Evolutionary conservation across 23 tunicate species (phyloP).

Genomic region (Styela clava): DNA sequence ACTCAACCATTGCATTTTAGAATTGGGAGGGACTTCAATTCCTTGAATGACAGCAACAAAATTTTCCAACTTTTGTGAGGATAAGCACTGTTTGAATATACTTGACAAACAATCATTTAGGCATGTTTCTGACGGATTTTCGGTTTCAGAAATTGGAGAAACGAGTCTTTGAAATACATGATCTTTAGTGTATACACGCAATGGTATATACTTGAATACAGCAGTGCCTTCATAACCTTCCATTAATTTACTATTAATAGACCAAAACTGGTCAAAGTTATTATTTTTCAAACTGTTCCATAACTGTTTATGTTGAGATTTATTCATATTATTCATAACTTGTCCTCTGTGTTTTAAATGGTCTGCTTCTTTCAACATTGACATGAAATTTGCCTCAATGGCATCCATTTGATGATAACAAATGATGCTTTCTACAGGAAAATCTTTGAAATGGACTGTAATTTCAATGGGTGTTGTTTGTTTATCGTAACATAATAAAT

Average conservation of each 20-base stretch:
- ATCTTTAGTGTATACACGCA: constrained; percentile 51
- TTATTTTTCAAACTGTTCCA: constrained; percentile 83
- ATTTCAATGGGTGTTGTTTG: constrained; percentile 51
- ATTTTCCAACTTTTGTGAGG: background rate
- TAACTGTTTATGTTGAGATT: constrained; percentile 67
- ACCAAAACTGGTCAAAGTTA: constrained; percentile 84
- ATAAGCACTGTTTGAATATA: constrained; percentile 10
- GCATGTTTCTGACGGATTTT: constrained; percentile 11
- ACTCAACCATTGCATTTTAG: constrained; percentile 80
- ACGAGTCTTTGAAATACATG: constrained; percentile 45
- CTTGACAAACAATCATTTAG: constrained; percentile 29
- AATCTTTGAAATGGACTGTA: constrained; percentile 80
- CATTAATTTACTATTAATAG: constrained; percentile 75
- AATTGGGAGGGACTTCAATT: constrained; percentile 34
- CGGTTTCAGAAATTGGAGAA: constrained; percentile 5
- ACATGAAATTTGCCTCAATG: constrained; percentile 59
- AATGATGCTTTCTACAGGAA: constrained; percentile 50
- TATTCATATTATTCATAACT: constrained; percentile 49
- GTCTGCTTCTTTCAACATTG: constrained; percentile 84
- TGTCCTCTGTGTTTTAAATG: constrained; percentile 82
- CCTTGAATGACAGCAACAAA: constrained; percentile 41
- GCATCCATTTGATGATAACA: constrained; percentile 47
- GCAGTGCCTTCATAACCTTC: constrained; percentile 35
- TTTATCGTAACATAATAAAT: constrained; percentile 35
- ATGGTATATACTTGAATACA: constrained; percentile 57